Evolutionary conservation across 2,797 vertebrate genomes (phyloP).

Genomic region (Neomorphus geoffroyi): DNA sequence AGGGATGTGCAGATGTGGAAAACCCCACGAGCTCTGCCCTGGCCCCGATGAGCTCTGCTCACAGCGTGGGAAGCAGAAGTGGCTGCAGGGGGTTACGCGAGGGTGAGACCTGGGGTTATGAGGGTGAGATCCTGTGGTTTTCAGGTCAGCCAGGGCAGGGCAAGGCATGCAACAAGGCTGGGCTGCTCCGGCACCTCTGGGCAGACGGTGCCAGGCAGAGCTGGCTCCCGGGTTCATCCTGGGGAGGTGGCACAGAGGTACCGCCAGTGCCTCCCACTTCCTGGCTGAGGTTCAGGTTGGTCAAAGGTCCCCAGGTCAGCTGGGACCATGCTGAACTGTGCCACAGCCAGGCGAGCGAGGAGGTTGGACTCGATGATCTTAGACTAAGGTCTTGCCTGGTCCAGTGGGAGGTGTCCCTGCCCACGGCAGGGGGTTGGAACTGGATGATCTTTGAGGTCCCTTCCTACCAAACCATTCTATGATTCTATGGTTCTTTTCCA

Average conservation of each 20-base stretch:
- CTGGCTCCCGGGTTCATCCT: background rate
- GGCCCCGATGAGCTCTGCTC: fast-evolving
- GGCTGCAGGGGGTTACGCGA: background rate
- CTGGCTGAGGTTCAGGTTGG: background rate
- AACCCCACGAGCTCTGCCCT: background rate
- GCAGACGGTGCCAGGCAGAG: background rate
- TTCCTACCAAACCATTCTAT: no score
- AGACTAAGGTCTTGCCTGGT: no score
- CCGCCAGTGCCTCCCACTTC: fast-evolving
- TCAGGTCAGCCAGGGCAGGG: background rate
- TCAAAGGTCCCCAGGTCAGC: background rate
- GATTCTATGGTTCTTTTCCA: no score
- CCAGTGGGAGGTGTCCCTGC: no score
- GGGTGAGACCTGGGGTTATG: no score
- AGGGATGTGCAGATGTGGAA: fast-evolving
- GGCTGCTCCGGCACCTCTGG: fast-evolving
- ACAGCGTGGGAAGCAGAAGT: background rate
- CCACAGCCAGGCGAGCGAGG: fast-evolving
- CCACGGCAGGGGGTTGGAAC: no score
- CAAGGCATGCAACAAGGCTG: background rate
- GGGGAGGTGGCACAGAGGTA: background rate
- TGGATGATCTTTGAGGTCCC: no score
- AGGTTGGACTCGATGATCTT: no score
- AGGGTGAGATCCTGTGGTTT: background rate
- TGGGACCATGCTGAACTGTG: fast-evolving